Base-by-base conservation (phyloP, 2,797 vertebrate species). In the Percopsis omiscomaycus region DNA sequence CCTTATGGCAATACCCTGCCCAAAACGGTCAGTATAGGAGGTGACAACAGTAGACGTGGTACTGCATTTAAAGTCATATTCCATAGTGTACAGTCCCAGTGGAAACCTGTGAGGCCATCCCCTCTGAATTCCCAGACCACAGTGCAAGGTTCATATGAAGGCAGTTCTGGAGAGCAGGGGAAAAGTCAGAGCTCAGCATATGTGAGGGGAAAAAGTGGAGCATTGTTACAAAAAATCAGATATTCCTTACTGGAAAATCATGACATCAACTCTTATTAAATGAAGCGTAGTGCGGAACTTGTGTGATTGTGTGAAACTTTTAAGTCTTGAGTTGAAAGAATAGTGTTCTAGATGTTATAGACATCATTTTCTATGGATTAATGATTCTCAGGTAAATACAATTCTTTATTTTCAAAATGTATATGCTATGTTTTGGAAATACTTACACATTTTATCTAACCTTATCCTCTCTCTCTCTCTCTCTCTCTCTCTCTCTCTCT, bases 121-220 rank as follows among this genome's bases (percentile, higher is more conserved):
- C 87, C 78, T 80, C 75, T 77, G 71, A 86, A 71, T 61, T 62
- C 4, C 6, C 0, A 37, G 37, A 37, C 6, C 37, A 9, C 37
- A 37, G 37, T 37, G 6, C 37, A 37, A 37, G 6, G 37, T 37
- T 37, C 37, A 37, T 37, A 37, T 37, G 37, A 37, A 37, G 37
- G 37, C 37, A 81, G 60, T 71, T 74, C 69, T 81, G 68, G 76
- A 82, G 67, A 72, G 70, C 81, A 77, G 1, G 29, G 68, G 51
- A 65, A 74, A 59, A 37, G 81, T 78, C 80, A 73, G 59, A 59
- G 56, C 52, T 77, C 68, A 72, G 54, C 66, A 72, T 72, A 64
- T 77, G 78, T 4, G 56, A 59, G 58, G 61, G 86, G 77, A 5
- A 85, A 53, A 66, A 61, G 64, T 85, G 79, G 83, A 61, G 66